Evolutionary conservation across 2,797 vertebrate species (phyloP).

Genomic region (Calcarius lapponicus): DNA sequence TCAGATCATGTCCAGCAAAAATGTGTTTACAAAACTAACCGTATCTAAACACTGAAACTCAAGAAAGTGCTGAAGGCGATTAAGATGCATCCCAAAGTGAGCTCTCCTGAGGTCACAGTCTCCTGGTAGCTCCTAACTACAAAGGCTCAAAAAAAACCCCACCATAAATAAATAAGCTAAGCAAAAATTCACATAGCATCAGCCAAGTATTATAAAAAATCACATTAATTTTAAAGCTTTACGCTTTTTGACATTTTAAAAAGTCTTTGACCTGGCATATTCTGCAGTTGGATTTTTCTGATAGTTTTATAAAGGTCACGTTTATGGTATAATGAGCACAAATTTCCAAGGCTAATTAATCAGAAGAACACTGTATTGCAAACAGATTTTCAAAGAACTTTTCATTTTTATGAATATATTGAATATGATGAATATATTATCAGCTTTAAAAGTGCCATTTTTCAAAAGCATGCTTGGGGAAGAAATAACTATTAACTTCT

Average conservation of each 20-base stretch:
- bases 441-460: slow-evolving; percentile 55
- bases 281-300: slow-evolving; percentile 67
- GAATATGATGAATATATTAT: slow-evolving; percentile 27
- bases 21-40: background rate
- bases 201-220: slow-evolving; percentile 49
- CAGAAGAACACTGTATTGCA: slow-evolving; percentile 56
- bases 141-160: background rate
- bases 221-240: slow-evolving; percentile 65
- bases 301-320: slow-evolving; percentile 74
- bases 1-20: background rate
- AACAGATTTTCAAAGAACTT: slow-evolving; percentile 62
- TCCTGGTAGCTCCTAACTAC: background rate
- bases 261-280: slow-evolving; percentile 67
- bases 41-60: background rate
- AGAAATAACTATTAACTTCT: slow-evolving; percentile 50
- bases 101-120: background rate
- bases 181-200: slow-evolving; percentile 3
- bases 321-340: slow-evolving; percentile 75
- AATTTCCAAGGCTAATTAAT: slow-evolving; percentile 76
- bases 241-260: slow-evolving; percentile 71
- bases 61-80: background rate
- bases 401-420: slow-evolving; percentile 22
- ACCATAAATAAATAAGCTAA: background rate
- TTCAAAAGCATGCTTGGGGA: slow-evolving; percentile 52
- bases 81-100: background rate